Evolutionary conservation across 1,140 invertebrate species (phyloP), one percentile per base, ranked within the genome.

Genomic region (Melitaea cinxia): DNA sequence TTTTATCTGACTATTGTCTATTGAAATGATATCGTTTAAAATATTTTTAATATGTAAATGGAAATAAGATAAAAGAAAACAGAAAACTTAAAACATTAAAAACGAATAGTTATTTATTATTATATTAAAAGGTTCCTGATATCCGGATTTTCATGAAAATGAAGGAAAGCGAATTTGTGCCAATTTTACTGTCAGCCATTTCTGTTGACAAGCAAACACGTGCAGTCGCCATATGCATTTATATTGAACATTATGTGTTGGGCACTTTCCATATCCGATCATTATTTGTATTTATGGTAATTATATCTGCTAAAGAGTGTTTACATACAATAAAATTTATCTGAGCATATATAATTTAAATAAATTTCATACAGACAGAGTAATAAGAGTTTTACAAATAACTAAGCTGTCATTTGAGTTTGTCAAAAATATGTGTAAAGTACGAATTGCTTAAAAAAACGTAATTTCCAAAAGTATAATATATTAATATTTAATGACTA

Each of bases 131-230:
- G 19, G 12, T 19, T 23, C 15, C 19, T n/a, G 39, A 55, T n/a
- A 55, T 23, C 19, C 35, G n/a, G 35, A 56, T 56, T 56, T 26
- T 12, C 35, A 42, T 56, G n/a, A 42, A 56, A 45, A 42, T 56
- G 14, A 42, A 39, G 21, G 21, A 10, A 10, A 39, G 21, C 33
- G 21, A 24, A 42, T 55, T 55, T 17, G 35, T 35, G 19, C 19
- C 30, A 56, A 56, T 42, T 42, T 56, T 21, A 9, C 53, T 55
- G 53, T 56, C 35, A 42, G 35, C 54, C 21, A 24, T 26, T 14
- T 56, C 42, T 10, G n/a, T 39, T 39, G 23, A 9, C 35, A 45
- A 21, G 23, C 42, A 19, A 15, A 24, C 54, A 56, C 35, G 54
- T 42, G 33, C n/a, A 23, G n/a, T 12, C n/a, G 24, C 1, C 14